Base-by-base conservation (phyloP, 2,113 vertebrate genomes). In the Camelus bactrianus region DNA sequence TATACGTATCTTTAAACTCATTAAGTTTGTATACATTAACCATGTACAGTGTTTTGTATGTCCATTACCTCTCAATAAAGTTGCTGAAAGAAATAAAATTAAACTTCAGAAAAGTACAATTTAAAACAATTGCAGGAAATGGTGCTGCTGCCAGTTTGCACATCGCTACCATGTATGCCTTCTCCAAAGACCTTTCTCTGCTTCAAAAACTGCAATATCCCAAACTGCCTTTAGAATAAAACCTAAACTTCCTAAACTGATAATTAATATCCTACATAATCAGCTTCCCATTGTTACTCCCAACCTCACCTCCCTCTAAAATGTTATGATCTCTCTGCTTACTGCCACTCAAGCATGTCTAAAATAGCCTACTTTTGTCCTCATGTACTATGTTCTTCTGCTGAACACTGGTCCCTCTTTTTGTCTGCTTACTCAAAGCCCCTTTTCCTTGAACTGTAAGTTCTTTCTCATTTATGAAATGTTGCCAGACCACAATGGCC, bases 391-490 rank as follows among this genome's bases (percentile, higher is more conserved):
- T 80, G 58, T 95, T 81, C 35, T 94, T 62, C 52, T 70, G 22
- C 46, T 30, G 8, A 72, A 65, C n/a, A 38, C 17, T 11, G 4
- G 6, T 11, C 75, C 28, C 17, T 64, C 42, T 52, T 93, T 82
- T 46, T 62, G 64, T 70, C 58, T 87, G 50, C 22, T 58, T 38
- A 79, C 11, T 26, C n/a, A 60, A 46, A 58, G 7, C 4, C 24
- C n/a, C 12, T 93, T n/a, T 3, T 69, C 24, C 64, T 42, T 84
- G 62, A 96, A 56, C 56, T 80, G 32, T 54, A 79, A 35, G 0
- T 54, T 58, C 17, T 54, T 73, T 52, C 30, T 93, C 79, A 65
- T 86, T 85, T 67, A 81, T 30, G 28, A 95, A 79, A 89, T n/a
- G 73, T 17, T 83, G 30, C 32, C 10, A 67, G n/a, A 46, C 13